Percentiles rank a stretch among this genome's conserved stretches.
phyloP scores from a whole-genome alignment of 2,113 vertebrate species.

The Syngnathus typhle region DNA sequence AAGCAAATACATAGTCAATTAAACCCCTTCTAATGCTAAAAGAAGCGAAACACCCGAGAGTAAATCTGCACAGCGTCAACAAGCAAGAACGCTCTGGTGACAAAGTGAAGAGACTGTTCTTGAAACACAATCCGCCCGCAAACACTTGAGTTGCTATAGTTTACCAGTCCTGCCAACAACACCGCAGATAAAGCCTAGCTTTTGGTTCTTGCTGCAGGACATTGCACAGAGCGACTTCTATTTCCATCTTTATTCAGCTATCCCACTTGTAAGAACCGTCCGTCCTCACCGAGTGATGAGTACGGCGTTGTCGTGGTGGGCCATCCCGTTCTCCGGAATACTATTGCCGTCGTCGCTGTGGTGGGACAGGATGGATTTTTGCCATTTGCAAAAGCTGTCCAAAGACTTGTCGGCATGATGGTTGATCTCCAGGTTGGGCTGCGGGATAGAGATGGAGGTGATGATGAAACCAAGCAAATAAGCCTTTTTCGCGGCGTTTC shows the following conservation, averaged over 20 bases:
- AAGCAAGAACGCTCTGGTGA: conserved; percentile 14
- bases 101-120: conserved; percentile 11
- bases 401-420: conserved; percentile 99
- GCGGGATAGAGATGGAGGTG: conserved; percentile 62
- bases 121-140: not conserved
- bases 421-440: conserved; percentile 99
- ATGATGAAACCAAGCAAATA: not conserved
- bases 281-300: conserved; percentile 90
- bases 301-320: conserved; percentile 98
- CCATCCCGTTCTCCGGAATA: conserved; percentile 97
- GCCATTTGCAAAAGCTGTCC: conserved; percentile 99
- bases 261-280: not conserved
- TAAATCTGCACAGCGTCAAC: conserved; percentile 40
- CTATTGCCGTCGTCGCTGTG: conserved; percentile 96
- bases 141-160: conserved; percentile 44
- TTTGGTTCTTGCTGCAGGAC: conserved; percentile 36
- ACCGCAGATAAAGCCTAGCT: conserved; percentile 48
- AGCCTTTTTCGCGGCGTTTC: too few relatives aligned
- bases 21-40: not conserved
- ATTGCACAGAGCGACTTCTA: conserved; percentile 31
- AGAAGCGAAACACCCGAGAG: conserved; percentile 16
- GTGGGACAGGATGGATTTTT: conserved; percentile 97
- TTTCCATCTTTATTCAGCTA: conserved; percentile 27
- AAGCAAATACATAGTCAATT: too few relatives aligned
- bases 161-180: conserved; percentile 45